Base-by-base conservation (phyloP, 2,797 vertebrate genomes). In the Acrocephalus scirpaceus region DNA sequence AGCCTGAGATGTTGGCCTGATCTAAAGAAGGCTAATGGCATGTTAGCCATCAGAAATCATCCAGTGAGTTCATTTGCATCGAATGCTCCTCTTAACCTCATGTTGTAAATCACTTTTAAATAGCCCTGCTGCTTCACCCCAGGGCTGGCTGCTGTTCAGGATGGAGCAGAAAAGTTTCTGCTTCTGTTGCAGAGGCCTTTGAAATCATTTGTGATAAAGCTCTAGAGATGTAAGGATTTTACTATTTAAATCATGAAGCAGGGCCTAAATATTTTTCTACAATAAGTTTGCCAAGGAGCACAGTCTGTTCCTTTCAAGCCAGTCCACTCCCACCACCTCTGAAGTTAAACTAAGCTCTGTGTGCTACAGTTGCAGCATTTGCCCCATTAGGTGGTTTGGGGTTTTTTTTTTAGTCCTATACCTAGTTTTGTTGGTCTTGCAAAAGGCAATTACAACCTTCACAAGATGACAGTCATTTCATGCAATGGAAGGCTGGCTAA, bases 31-130 rank as follows among this genome's bases (percentile, higher is more conserved):
- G 67, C 67, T 95, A 89, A 94, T 95, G 88, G 69, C 92, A 96
- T 8, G 57, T 81, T 95, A 76, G 86, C 93, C 78, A 94, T 77
- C 95, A 93, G 92, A 90, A 95, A 87, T 94, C 86, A 93, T 67
- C 80, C 86, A 87, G 67, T 13, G 90, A 91, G 92, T 95, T 96
- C 90, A 92, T 96, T 96, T 95, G 83, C 94, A 93, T 96, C 3
- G 3, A 93, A 84, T 87, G 90, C 72, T 96, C 92, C 84, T 95
- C 83, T 96, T 95, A 77, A 96, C 86, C 92, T 91, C 61, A 4
- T 65, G 86, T 60, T 85, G 93, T 96, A 95, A 95, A 97, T 94
- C 92, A 93, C 90, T 95, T 95, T 92, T 93, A 95, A 96, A 94
- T 92, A 86, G 83, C 90, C 16, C 2, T 67, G 60, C 67, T 0